Base-by-base conservation (phyloP, 2,888 invertebrate genomes). In the Pantelozetes paolii region DNA sequence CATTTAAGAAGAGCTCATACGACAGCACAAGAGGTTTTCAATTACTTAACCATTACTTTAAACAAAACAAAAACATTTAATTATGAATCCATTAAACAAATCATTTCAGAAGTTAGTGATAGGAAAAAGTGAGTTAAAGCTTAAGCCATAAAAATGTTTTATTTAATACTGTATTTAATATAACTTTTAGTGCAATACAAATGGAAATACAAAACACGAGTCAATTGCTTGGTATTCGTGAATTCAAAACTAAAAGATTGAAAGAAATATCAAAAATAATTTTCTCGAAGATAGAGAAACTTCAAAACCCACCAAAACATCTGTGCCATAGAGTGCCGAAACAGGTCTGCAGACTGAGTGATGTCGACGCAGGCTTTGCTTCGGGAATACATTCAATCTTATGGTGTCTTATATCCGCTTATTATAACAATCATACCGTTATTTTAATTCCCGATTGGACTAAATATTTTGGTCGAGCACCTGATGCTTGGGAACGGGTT, bases 241-340 rank as follows among this genome's bases (percentile, higher is more conserved):
- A 11, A 32, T n/a, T 64, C n/a, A 64, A 64, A 32, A 36, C 2
- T 20, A 2, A 26, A 36, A 32, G 36, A 64, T 20, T 64, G 32
- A 32, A 6, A 36, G 11, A 30, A n/a, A 64, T 64, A n/a, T 64
- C 64, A 5, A 30, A 36, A 64, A 15, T 8, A 32, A 64, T 64
- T 64, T 3, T 5, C 2, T 18, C 32, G 3, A 32, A 36, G 36
- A 36, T 64, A 36, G 6, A 32, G 6, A 18, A 11, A 64, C 64
- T 64, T 18, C 64, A 64, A 36, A 64, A 64, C n/a, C 64, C 64
- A 18, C 36, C 64, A 20, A 64, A 64, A 64, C 36, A 64, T 3
- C 13, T 36, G 5, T 64, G 64, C 20, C 1, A 64, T n/a, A 32
- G n/a, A 64, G 32, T 64, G 15, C 32, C 36, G 13, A 64, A 64